Conservation (phyloP, 1,140 invertebrate genomes). For the Drosophila subobscura region DNA sequence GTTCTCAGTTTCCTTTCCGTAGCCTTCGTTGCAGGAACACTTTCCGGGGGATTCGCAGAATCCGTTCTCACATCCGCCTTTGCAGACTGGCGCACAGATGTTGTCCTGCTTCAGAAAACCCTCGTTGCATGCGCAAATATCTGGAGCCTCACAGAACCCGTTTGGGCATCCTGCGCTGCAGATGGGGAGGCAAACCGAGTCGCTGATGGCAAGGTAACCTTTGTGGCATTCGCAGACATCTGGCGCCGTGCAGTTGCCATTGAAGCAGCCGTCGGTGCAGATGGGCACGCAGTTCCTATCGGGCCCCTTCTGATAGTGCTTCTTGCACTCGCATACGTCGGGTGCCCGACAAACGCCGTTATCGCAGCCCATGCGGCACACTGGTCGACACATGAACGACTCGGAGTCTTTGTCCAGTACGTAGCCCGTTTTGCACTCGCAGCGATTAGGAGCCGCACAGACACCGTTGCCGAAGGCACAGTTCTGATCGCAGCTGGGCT, state of each 20-base stretch:
- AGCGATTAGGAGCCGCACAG: slow-evolving; percentile 32
- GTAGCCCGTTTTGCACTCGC: slow-evolving; percentile 37
- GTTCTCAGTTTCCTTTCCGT: not conserved
- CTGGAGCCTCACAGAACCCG: slow-evolving; percentile 7
- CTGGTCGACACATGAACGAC: slow-evolving; percentile 37
- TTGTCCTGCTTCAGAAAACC: not conserved
- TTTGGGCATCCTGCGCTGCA: slow-evolving; percentile 11
- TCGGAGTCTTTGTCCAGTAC: not conserved
- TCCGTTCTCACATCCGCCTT: slow-evolving; percentile 5
- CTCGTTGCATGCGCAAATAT: slow-evolving; percentile 1
- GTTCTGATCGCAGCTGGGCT: slow-evolving; percentile 26
- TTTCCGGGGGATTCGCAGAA: not conserved
- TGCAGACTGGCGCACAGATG: not conserved
- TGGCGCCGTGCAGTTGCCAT: slow-evolving; percentile 33
- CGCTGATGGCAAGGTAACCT: slow-evolving; percentile 11
- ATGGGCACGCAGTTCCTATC: slow-evolving; percentile 45
- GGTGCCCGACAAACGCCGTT: slow-evolving; percentile 59
- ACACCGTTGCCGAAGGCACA: slow-evolving; percentile 21
- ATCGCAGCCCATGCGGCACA: slow-evolving; percentile 46
- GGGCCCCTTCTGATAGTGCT: slow-evolving; percentile 84
- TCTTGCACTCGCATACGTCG: slow-evolving; percentile 49
- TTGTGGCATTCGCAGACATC: slow-evolving; percentile 27
- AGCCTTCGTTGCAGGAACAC: not conserved
- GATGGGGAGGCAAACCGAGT: slow-evolving; percentile 13
- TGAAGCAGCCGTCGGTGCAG: slow-evolving; percentile 27